Percentiles rank a stretch among this genome's conserved stretches.
Evolutionary conservation across 2,888 invertebrate species (phyloP).

Genomic region (Caenorhabditis imperialis): DNA sequence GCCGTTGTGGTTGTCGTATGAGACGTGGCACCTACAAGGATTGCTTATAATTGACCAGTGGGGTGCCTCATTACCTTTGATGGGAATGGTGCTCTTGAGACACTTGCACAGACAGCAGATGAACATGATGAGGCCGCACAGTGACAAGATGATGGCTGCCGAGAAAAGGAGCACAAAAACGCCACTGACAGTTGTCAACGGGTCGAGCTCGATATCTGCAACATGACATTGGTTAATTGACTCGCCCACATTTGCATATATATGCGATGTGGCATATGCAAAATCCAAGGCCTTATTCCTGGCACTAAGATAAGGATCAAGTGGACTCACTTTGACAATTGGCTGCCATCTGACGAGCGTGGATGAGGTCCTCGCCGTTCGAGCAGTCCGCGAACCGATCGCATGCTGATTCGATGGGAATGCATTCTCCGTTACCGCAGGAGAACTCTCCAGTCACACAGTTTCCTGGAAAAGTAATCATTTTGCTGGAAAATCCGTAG

Average conservation of each 20-base stretch:
- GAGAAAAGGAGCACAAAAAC: conserved; percentile 56
- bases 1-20: conserved; percentile 29
- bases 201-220: conserved; percentile 62
- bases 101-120: conserved; percentile 60
- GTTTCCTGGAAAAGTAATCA: conserved; percentile 40
- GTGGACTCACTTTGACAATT: conserved; percentile 63
- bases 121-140: conserved; percentile 52
- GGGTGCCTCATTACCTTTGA: conserved; percentile 43
- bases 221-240: conserved; percentile 38
- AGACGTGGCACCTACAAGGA: conserved; percentile 29
- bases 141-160: conserved; percentile 47
- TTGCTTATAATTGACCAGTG: neutral
- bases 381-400: conserved; percentile 65
- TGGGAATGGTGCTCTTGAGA: conserved; percentile 36
- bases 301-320: conserved; percentile 39
- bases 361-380: conserved; percentile 61
- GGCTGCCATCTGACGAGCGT: conserved; percentile 56
- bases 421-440: conserved; percentile 65
- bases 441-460: conserved; percentile 61
- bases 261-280: conserved; percentile 35
- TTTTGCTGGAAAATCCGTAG: too few relatives aligned
- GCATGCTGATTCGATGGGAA: conserved; percentile 64
- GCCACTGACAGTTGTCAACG: conserved; percentile 58
- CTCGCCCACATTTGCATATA: conserved; percentile 14
- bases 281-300: conserved; percentile 9